Percentiles rank a stretch among this genome's conserved stretches.
These are phyloP conservation scores for Leistus spinibarbis DNA, from an alignment of 2,888 invertebrate genomes.

Conservation along the genomic window DNA sequence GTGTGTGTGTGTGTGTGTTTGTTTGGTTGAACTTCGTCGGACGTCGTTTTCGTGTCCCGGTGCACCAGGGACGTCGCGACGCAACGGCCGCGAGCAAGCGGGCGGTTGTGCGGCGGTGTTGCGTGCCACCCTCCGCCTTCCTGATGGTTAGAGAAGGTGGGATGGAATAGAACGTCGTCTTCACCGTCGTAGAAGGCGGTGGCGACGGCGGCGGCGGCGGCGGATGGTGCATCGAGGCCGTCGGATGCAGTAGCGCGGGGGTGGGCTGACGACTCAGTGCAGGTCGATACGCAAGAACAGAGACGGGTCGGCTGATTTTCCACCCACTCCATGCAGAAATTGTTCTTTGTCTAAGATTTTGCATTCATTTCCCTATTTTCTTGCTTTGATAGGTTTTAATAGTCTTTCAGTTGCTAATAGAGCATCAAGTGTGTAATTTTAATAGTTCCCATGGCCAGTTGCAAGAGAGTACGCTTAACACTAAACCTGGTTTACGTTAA, in stretches of 20 bases:
- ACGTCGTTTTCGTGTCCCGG: neutral
- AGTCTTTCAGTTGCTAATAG: too few relatives aligned
- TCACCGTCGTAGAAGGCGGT: neutral
- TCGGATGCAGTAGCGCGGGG: slow-evolving; percentile 18
- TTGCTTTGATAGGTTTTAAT: neutral
- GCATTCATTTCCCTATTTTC: neutral
- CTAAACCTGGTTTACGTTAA: too few relatives aligned
- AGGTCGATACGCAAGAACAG: slow-evolving; percentile 37
- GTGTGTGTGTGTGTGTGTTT: neutral
- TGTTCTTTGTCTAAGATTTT: neutral
- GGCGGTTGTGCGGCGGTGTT: neutral
- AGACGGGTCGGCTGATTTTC: neutral
- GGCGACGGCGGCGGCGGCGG: neutral
- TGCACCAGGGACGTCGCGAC: neutral
- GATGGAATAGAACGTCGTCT: neutral
- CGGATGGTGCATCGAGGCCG: slow-evolving; percentile 29
- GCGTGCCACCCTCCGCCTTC: neutral
- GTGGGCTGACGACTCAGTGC: slow-evolving; percentile 6
- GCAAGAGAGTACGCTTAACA: too few relatives aligned
- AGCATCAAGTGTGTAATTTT: too few relatives aligned
- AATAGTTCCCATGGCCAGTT: too few relatives aligned
- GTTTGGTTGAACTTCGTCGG: neutral
- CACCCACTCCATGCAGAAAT: neutral
- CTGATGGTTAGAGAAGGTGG: neutral
- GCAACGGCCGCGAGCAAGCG: neutral